Conservation (phyloP, 2,113 vertebrate genomes). For the Misgurnus anguillicaudatus region DNA sequence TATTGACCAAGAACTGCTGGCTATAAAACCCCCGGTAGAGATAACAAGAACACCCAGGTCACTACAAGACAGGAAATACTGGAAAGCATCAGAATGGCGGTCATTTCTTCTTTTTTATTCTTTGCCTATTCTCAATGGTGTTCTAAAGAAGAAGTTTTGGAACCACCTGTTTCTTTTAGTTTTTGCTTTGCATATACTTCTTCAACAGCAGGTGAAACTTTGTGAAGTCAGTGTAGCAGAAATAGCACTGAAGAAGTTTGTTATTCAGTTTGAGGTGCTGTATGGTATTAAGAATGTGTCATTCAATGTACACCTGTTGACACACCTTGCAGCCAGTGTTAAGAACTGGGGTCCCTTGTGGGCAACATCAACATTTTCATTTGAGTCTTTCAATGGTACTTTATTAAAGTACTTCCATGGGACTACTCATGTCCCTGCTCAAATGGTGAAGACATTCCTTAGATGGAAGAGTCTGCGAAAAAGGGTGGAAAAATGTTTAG, state of each 20-base stretch:
- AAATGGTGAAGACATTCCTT: too few species aligned
- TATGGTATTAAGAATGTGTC: too few species aligned
- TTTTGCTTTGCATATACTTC: neutral
- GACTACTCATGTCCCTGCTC: too few species aligned
- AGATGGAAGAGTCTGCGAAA: too few species aligned
- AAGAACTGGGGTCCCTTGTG: too few species aligned
- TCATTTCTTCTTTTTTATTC: neutral
- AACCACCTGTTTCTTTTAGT: constrained; percentile 10
- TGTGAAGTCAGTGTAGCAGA: neutral
- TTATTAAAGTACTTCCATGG: too few species aligned
- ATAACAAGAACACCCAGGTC: constrained; percentile 19
- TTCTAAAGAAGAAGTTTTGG: constrained; percentile 1
- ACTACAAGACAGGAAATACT: neutral
- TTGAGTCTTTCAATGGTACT: too few species aligned
- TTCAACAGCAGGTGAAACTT: neutral
- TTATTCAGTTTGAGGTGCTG: too few species aligned
- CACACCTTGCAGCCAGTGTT: too few species aligned
- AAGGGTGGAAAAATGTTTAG: too few species aligned
- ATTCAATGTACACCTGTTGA: too few species aligned
- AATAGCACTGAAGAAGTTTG: neutral
- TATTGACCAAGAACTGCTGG: neutral
- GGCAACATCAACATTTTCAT: too few species aligned
- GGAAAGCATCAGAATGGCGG: constrained; percentile 24
- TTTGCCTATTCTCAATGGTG: neutral
- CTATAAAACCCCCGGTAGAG: constrained; percentile 34